Evolutionary conservation across 2,797 vertebrate species (phyloP), one percentile per base, ranked within the genome.

Genomic region (Hozukius guyotensis): DNA sequence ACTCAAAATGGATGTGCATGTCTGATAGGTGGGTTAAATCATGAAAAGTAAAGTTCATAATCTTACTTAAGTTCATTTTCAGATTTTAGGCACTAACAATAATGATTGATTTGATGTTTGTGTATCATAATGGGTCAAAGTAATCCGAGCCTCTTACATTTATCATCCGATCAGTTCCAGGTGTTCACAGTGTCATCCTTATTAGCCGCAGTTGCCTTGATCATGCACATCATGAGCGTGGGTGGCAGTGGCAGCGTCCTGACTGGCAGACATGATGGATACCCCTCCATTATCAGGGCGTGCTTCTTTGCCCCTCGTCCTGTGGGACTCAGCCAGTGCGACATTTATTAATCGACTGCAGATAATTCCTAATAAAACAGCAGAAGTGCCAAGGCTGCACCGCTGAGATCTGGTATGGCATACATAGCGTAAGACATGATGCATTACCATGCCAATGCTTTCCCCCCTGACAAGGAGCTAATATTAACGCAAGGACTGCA

Each of bases 261-360:
- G 84, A 92, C 86, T 87, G 88, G 80, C 83, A 82, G 88, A 82
- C 64, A 65, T 93, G 92, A 95, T 94, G 90, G 90, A 95, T 94
- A 87, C 86, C 82, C 77, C 88, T 94, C 89, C 64, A 88, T 94
- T 94, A 94, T 94, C 90, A 84, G 80, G 76, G 73, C 46, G 56
- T 83, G 80, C 77, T 89, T 91, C 69, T 59, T 88, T 87, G 88
- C 75, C 85, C 78, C 84, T 60, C 36, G 25, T 91, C 86, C 85
- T 71, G 70, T n/a, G 78, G 93, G 89, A 93, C 81, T 80, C 73
- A 32, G 75, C 63, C 46, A 29, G 64, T 5, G 12, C 18, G 80
- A 91, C 90, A 72, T 90, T 85, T 94, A 94, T 94, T 94, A 95
- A 95, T 94, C 31, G 75, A 78, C 88, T 82, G 78, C 77, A 88